Base-by-base conservation (phyloP, 2,113 vertebrate genomes). In the Cheilinus undulatus region DNA sequence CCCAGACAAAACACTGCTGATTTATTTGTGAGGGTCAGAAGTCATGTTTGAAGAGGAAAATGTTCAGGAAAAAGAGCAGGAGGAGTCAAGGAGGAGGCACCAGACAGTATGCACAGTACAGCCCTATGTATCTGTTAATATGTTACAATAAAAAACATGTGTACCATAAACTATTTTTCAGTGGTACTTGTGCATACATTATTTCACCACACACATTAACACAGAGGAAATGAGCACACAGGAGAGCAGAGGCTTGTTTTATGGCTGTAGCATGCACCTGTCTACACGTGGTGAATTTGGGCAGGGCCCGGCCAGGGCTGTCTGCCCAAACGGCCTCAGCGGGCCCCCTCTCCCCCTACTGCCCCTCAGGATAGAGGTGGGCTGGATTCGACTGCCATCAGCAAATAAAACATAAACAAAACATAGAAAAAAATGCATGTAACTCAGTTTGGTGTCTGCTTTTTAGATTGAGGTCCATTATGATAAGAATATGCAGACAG, bases 361-460 rank as follows among this genome's bases (percentile, higher is more conserved):
- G 61, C 92, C 92, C 80, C 92, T 86, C 76, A 94, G 89, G 86
- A 94, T 93, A 81, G 93, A 93, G 73, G 89, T 93, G 85, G 93
- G 93, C 90, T 93, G 92, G 72, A 93, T 93, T 60, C 92, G 90
- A 69, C 91, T 92, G 85, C 14, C 73, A 17, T 87, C 63, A 64
- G 75, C 76, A 80, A 73, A 80, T 54, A 61, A 62, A 66, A 76
- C 67, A 23, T 64, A 81, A 69, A 43, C 9, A 66, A 73, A 74
- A 75, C 42, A 68, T n/a, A 66, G 54, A 27, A 10, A 22, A 24
- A n/a, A 65, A 79, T 40, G 30, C 22, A 77, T n/a, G 2, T 28
- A 76, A 58, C 68, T 19, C 1, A 26, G n/a, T n/a, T n/a, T n/a
- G n/a, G n/a, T n/a, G n/a, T n/a, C n/a, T n/a, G n/a, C n/a, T n/a